These are phyloP conservation scores for Mohoua ochrocephala DNA, from an alignment of 2,113 vertebrate genomes.

Conservation along the genomic window DNA sequence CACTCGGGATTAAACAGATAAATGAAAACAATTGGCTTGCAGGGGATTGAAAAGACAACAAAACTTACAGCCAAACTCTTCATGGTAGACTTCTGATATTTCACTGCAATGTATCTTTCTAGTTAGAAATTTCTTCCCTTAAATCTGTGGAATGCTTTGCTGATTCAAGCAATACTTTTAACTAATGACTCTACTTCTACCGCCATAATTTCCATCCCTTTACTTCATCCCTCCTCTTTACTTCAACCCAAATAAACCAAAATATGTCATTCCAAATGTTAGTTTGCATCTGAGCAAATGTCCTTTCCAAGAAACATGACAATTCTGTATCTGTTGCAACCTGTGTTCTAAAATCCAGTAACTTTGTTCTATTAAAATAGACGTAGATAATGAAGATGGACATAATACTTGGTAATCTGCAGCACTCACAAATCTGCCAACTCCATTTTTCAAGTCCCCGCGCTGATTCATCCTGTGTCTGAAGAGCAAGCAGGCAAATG, in stretches of 20 bases:
- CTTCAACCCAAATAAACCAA: not conserved
- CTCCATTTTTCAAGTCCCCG: not conserved
- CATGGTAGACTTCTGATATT: not conserved
- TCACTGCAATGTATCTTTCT: not conserved
- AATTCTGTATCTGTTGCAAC: not conserved
- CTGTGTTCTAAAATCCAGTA: not conserved
- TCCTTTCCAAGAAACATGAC: not conserved
- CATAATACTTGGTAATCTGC: not conserved
- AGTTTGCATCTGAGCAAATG: not conserved
- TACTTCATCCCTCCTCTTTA: not conserved
- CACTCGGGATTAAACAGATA: not conserved
- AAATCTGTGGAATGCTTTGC: not conserved
- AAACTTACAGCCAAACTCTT: not conserved
- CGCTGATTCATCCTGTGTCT: not conserved
- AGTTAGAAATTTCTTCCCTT: not conserved
- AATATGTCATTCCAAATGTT: not conserved
- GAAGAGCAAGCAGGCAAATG: not conserved
- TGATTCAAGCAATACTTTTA: not conserved
- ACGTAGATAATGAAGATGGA: not conserved
- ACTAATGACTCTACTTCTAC: not conserved
- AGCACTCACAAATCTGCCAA: not conserved
- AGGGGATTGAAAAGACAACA: not conserved
- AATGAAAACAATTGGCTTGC: not conserved
- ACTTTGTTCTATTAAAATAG: not conserved
- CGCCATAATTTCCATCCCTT: not conserved